Evolutionary conservation across 2,888 invertebrate species (phyloP).

Genomic region (Lysandra coridon): DNA sequence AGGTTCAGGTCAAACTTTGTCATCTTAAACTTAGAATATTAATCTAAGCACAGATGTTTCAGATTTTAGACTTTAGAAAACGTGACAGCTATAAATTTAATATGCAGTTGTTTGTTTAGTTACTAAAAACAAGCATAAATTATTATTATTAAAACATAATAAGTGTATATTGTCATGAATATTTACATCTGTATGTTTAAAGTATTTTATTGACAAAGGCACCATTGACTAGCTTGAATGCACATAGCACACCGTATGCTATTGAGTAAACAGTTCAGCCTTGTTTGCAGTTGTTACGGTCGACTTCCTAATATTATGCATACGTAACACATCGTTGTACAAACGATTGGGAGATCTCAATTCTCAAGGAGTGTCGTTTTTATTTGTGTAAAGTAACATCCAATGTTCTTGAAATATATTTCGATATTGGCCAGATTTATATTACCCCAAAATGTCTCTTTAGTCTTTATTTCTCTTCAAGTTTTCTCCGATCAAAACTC

Average conservation of each 20-base stretch:
- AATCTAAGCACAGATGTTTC: constrained; percentile 2
- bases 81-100: not conserved
- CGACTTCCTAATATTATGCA: too few species aligned
- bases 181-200: too few species aligned
- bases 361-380: not conserved
- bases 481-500: not conserved
- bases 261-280: too few species aligned
- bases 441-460: not conserved
- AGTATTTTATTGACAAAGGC: too few species aligned
- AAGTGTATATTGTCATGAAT: too few species aligned
- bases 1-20: not conserved
- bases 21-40: not conserved
- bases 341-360: too few species aligned
- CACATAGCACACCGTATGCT: too few species aligned
- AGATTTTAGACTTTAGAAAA: not conserved
- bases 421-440: not conserved
- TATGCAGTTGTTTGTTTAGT: not conserved
- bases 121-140: not conserved
- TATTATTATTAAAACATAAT: too few species aligned
- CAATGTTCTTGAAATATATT: not conserved
- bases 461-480: not conserved
- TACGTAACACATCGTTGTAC: too few species aligned
- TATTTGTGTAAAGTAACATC: not conserved
- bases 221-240: too few species aligned
- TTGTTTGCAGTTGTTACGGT: too few species aligned